Evolutionary conservation across 2,888 invertebrate genomes (phyloP).

Genomic region (Dicyrtomina minuta): DNA sequence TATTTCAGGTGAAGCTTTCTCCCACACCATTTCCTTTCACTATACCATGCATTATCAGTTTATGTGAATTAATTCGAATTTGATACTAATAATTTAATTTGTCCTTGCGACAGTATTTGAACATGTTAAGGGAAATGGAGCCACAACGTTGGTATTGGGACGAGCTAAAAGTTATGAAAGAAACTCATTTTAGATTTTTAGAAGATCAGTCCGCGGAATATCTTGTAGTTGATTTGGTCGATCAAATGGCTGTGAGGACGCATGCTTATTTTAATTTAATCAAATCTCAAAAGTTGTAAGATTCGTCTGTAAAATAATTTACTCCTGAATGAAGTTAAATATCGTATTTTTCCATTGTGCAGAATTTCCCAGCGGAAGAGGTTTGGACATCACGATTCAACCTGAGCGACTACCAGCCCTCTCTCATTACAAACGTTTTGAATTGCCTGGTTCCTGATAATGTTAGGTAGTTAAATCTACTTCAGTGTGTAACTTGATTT

Average conservation of each 20-base stretch:
- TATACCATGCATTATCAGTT: not conserved
- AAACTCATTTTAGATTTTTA: slow-evolving; percentile 81
- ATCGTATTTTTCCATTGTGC: not conserved
- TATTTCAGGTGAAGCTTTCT: slow-evolving; percentile 83
- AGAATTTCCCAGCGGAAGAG: slow-evolving; percentile 74
- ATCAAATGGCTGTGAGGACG: slow-evolving; percentile 66
- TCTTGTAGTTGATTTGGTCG: slow-evolving; percentile 68
- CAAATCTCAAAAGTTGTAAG: too few relatives aligned
- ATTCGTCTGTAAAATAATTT: too few relatives aligned
- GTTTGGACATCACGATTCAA: slow-evolving; percentile 75
- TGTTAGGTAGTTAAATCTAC: slow-evolving; percentile 61
- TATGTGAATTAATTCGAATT: not conserved
- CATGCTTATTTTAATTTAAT: slow-evolving; percentile 5
- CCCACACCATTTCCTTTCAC: not conserved
- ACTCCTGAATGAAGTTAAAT: too few relatives aligned
- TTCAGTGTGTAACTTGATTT: too few relatives aligned
- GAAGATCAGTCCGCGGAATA: slow-evolving; percentile 74
- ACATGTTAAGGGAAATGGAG: slow-evolving; percentile 71
- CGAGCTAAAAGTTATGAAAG: slow-evolving; percentile 76
- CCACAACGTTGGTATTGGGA: slow-evolving; percentile 88
- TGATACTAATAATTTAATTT: not conserved
- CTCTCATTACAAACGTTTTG: slow-evolving; percentile 73
- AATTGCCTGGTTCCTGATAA: slow-evolving; percentile 75
- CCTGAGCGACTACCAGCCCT: slow-evolving; percentile 80
- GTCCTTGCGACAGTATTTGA: slow-evolving; percentile 69